Base-by-base conservation (phyloP, 2,113 vertebrate genomes). In the Falcunculus frontatus region DNA sequence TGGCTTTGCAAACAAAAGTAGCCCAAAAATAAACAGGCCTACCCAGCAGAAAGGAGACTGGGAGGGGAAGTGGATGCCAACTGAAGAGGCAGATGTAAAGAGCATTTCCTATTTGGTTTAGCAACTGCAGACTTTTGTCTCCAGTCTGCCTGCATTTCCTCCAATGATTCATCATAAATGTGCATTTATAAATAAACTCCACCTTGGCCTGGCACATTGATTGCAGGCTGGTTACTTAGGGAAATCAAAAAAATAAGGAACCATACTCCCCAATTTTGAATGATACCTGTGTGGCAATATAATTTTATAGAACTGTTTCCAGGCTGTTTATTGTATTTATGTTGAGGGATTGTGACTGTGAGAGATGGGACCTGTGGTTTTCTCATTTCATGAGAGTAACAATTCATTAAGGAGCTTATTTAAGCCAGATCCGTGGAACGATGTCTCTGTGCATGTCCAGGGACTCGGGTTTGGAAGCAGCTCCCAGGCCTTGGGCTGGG, bases 81-180 rank as follows among this genome's bases (percentile, higher is more conserved):
- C 93, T 95, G 96, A 95, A 97, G 96, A 97, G 97, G 97, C 92
- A 78, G 96, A 97, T 97, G 97, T 90, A 95, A 96, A 93, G 98
- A 97, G 93, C 85, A 64, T 97, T 98, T 98, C 98, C 98, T 98
- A 97, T 97, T 96, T 80, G 82, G 97, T 97, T 98, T 77, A 96
- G 96, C 94, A 60, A 95, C 96, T 96, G 95, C 97, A 98, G 98
- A 98, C 98, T 98, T 97, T 97, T 97, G 98, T 98, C 98, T 98
- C 98, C 98, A 97, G 97, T 93, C 97, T 96, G 93, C 62, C 49
- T 97, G 96, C 96, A 87, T 96, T 98, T 98, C 97, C 98, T 98
- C 96, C 92, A 96, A 46, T 97, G 98, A 98, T 98, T 98, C 98
- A 98, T 97, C 92, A 97, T 69, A 96, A 96, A 97, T 59, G 65